Percentiles rank a stretch among this genome's conserved stretches.
phyloP scores from a whole-genome alignment of 1,140 invertebrate species.

The Macrostomum lignano region DNA sequence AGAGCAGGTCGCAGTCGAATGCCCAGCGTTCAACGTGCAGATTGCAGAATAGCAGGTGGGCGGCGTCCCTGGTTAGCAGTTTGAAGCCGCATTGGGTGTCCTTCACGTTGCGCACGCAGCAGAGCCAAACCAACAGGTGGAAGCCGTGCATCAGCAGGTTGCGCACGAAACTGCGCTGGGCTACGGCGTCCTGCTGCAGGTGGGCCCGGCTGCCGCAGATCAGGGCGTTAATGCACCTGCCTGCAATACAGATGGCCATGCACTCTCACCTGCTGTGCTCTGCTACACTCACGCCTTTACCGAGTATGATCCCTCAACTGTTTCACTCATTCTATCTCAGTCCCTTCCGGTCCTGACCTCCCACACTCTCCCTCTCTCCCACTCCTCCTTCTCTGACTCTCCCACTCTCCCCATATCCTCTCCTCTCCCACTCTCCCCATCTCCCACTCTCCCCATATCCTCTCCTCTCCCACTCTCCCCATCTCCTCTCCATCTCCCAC shows the following conservation, averaged over 20 bases:
- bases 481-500: too few species aligned
- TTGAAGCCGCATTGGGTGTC: conserved; percentile 99
- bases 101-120: conserved; percentile 51
- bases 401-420: too few species aligned
- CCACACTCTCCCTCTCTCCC: too few species aligned
- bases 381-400: too few species aligned
- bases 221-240: conserved; percentile 35
- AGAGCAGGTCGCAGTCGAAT: conserved; percentile 89
- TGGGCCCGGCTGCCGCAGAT: conserved; percentile 45
- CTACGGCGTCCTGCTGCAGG: conserved; percentile 65
- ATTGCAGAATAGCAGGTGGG: conserved; percentile 46
- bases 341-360: too few species aligned
- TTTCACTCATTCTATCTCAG: too few species aligned
- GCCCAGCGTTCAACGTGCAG: conserved; percentile 96
- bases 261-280: too few species aligned
- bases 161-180: conserved; percentile 45
- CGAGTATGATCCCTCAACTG: too few species aligned
- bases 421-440: too few species aligned
- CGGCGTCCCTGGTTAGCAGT: conserved; percentile 56
- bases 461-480: too few species aligned
- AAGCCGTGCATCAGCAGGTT: conserved; percentile 93
- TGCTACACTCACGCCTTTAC: too few species aligned
- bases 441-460: too few species aligned
- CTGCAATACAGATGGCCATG: conserved; percentile 2
- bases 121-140: conserved; percentile 69